A percentile compares a stretch with the other conserved stretches of the same genome.
Conservation (phyloP, 2,113 vertebrate species). For the Pygoscelis antarcticus region DNA sequence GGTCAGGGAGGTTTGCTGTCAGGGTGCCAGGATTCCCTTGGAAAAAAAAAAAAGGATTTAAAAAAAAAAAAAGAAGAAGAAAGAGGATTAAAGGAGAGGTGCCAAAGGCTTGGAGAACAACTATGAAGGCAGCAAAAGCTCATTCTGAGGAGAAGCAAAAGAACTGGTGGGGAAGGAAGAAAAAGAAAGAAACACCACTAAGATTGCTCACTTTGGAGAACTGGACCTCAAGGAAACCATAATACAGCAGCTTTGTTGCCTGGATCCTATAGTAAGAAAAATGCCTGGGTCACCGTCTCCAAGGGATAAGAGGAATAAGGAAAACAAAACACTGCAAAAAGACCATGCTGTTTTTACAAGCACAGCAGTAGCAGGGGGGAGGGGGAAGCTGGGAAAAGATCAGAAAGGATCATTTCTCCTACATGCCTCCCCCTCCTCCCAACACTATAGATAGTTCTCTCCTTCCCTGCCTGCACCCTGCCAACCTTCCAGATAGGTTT, state of each 20-base stretch:
- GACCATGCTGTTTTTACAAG: neutral
- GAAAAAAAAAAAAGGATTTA: neutral
- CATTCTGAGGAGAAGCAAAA: neutral
- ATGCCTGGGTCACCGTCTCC: neutral
- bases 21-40: neutral
- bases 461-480: neutral
- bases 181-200: neutral
- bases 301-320: neutral
- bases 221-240: neutral
- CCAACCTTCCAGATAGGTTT: neutral
- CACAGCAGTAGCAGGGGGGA: fast-evolving
- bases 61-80: too few relatives aligned
- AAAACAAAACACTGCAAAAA: neutral
- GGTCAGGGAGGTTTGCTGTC: neutral
- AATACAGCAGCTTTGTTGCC: neutral
- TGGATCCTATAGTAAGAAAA: neutral
- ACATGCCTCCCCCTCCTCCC: fast-evolving
- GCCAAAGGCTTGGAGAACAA: neutral
- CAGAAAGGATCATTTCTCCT: neutral
- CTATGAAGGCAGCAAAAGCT: neutral
- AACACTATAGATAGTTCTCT: neutral
- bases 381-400: neutral
- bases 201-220: neutral
- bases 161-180: neutral
- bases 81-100: neutral